phyloP scores from a whole-genome alignment of 2,113 vertebrate genomes.

The Burhinus oedicnemus region DNA sequence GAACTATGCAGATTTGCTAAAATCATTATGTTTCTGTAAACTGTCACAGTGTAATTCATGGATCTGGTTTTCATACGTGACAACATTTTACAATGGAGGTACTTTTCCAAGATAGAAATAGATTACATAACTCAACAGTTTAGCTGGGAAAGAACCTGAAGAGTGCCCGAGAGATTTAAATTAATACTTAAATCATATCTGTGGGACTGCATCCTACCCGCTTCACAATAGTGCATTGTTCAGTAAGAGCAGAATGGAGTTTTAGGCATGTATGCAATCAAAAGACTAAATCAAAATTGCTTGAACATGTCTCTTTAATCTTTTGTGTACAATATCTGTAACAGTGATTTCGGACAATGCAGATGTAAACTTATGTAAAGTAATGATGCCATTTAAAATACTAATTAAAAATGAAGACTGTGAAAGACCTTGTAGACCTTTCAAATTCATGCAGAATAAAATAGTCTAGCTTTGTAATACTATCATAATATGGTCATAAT shows the following conservation, averaged over 20 bases:
- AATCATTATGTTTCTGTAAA: constrained; percentile 39
- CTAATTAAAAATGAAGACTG: not conserved
- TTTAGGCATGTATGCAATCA: constrained; percentile 1
- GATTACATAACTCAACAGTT: constrained; percentile 64
- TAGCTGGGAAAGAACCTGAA: constrained; percentile 31
- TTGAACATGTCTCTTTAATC: not conserved
- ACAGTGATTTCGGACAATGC: not conserved
- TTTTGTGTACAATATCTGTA: not conserved
- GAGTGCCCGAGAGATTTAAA: constrained; percentile 52
- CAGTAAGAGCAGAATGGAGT: not conserved
- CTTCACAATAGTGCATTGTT: constrained; percentile 52
- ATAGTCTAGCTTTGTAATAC: not conserved
- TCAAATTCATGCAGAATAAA: not conserved
- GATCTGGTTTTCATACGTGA: constrained; percentile 68
- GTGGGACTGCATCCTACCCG: constrained; percentile 21
- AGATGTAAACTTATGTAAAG: not conserved
- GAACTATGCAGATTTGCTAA: constrained; percentile 41
- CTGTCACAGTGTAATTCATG: constrained; percentile 41
- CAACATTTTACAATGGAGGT: constrained; percentile 51
- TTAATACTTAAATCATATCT: constrained; percentile 53
- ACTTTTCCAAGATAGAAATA: constrained; percentile 60
- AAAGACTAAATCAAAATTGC: constrained; percentile 8
- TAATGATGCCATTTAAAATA: not conserved
- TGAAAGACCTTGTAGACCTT: not conserved
- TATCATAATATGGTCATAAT: not conserved